These are phyloP conservation scores for Dryas iulia DNA, from an alignment of 1,140 invertebrate species.

Conservation along the genomic window DNA sequence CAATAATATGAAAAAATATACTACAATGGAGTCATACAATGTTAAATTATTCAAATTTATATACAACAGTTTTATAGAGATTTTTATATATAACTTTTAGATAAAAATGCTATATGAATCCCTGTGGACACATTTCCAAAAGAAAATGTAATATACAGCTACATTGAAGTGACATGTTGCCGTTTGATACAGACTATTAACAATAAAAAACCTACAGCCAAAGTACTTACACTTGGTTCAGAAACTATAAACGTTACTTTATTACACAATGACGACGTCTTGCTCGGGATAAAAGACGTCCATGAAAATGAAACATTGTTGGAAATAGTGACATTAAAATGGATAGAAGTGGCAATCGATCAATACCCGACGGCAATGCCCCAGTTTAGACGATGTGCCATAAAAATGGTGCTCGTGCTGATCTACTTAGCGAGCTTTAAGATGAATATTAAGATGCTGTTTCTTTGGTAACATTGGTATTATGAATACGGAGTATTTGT, in stretches of 20 bases:
- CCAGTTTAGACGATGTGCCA: conserved; percentile 40
- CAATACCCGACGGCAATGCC: conserved; percentile 42
- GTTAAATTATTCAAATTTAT: no score
- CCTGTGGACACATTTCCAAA: neutral
- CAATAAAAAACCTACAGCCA: neutral
- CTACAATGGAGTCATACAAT: no score
- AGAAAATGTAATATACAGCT: neutral
- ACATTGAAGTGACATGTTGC: neutral
- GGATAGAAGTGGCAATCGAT: conserved; percentile 40
- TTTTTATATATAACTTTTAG: neutral
- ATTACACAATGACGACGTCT: neutral
- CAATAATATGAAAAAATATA: no score
- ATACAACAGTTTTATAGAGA: no score
- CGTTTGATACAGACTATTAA: neutral
- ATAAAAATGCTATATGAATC: neutral
- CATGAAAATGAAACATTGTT: conserved; percentile 18
- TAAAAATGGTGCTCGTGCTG: conserved; percentile 40
- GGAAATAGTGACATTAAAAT: conserved; percentile 35
- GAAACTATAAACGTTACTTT: neutral
- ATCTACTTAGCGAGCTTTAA: conserved; percentile 31
- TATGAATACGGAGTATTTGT: neutral
- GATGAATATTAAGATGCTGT: conserved; percentile 31
- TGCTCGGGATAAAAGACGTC: neutral
- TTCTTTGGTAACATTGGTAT: neutral
- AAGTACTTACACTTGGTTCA: neutral